Percentiles rank a stretch among this genome's conserved stretches.
phyloP scores from a whole-genome alignment of 1,140 invertebrate genomes.

The Diachasmimorpha longicaudata region DNA sequence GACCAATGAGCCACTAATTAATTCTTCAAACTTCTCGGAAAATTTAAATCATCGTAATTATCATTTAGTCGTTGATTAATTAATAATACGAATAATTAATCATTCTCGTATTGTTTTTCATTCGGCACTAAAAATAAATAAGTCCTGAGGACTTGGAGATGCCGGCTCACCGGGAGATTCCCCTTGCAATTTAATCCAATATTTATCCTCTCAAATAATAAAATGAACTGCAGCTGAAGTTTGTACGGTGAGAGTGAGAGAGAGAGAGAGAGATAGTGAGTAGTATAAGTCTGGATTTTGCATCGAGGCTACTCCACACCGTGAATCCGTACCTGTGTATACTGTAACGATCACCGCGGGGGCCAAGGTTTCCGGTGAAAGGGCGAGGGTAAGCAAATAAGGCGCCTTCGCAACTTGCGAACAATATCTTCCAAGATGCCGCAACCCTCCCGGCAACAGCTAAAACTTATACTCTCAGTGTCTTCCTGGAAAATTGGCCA shows the following conservation, averaged over 20 bases:
- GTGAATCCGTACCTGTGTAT: background rate
- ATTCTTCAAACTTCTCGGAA: background rate
- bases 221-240: background rate
- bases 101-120: background rate
- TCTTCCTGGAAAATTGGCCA: slow-evolving; percentile 3
- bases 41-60: background rate
- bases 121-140: background rate
- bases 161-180: slow-evolving; percentile 11
- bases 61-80: background rate
- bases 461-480: background rate
- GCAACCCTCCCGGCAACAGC: background rate
- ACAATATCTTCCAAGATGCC: background rate
- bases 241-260: background rate
- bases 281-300: background rate
- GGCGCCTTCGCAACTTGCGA: background rate
- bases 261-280: too few species aligned
- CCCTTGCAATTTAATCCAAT: background rate
- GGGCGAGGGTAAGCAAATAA: slow-evolving; percentile 7
- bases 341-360: background rate
- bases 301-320: background rate
- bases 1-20: background rate
- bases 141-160: background rate
- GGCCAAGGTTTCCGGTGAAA: background rate
- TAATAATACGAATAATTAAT: background rate
- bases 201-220: background rate